These are phyloP conservation scores for Drosophila ustulata DNA, from an alignment of 2,888 invertebrate species.

Conservation along the genomic window DNA sequence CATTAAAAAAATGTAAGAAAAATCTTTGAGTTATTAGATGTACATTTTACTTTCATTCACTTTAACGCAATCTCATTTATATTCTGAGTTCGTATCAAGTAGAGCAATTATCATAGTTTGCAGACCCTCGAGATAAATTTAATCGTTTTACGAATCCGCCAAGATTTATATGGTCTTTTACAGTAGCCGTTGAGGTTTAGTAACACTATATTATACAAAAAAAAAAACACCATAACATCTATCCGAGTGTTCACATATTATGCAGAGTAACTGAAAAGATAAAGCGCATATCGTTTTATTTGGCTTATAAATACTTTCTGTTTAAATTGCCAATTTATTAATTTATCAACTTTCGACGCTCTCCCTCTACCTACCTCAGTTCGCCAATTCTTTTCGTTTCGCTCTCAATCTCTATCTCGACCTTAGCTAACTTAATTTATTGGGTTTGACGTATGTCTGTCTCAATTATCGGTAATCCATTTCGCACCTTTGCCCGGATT, in stretches of 20 bases:
- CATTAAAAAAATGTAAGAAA: too few species aligned
- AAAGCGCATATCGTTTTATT: not conserved
- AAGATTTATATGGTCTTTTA: not conserved
- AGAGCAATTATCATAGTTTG: not conserved
- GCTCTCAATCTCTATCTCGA: not conserved
- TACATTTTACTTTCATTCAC: not conserved
- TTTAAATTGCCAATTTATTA: conserved; percentile 5
- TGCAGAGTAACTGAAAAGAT: not conserved
- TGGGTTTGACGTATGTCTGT: conserved; percentile 43
- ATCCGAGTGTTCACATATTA: not conserved
- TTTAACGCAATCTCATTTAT: not conserved
- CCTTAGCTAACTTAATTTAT: conserved; percentile 33
- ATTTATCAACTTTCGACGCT: conserved; percentile 6
- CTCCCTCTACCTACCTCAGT: not conserved
- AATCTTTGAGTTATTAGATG: not conserved
- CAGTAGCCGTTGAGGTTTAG: too few species aligned
- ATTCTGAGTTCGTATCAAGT: not conserved
- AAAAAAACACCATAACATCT: not conserved
- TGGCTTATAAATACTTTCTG: conserved; percentile 4
- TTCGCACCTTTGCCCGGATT: conserved; percentile 53
- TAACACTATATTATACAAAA: too few species aligned
- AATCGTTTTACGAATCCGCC: not conserved
- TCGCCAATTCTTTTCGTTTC: not conserved
- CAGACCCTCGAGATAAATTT: not conserved
- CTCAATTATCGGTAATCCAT: conserved; percentile 59